A percentile compares a stretch with the other conserved stretches of the same genome.
phyloP scores from a whole-genome alignment of 2,888 invertebrate genomes.

The Platycheirus rosarum region DNA sequence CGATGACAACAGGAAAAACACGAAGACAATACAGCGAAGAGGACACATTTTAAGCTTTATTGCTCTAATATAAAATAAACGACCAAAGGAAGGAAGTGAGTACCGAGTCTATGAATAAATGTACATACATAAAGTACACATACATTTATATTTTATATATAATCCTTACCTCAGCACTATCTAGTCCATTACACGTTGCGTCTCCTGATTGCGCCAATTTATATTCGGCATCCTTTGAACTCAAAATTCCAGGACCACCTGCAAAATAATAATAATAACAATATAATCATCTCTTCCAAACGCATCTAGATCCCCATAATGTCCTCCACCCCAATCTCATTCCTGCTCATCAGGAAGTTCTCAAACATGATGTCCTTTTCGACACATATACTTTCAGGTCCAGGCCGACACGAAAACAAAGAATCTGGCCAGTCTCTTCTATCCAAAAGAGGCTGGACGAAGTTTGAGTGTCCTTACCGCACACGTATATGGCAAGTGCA shows the following conservation, averaged over 20 bases:
- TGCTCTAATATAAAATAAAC: conserved; percentile 13
- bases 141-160: conserved; percentile 50
- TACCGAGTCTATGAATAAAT: background rate
- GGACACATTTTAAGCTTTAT: conserved; percentile 41
- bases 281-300: conserved; percentile 63
- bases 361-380: conserved; percentile 39
- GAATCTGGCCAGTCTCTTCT: conserved; percentile 26
- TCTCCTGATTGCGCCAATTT: conserved; percentile 95
- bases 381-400: conserved; percentile 1
- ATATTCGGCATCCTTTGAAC: conserved; percentile 87
- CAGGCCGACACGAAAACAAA: conserved; percentile 20
- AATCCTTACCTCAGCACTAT: conserved; percentile 89
- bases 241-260: conserved; percentile 81
- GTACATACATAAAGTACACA: background rate
- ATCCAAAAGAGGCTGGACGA: background rate
- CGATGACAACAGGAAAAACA: background rate
- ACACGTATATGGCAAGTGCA: conserved; percentile 45
- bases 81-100: conserved; percentile 1
- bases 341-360: conserved; percentile 36
- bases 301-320: conserved; percentile 27
- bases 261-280: conserved; percentile 70
- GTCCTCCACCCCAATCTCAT: conserved; percentile 18
- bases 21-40: background rate
- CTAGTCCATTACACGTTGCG: conserved; percentile 95
- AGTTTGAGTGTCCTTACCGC: conserved; percentile 41